phyloP scores from a whole-genome alignment of 1,140 invertebrate species.

The Drosophila yakuba region DNA sequence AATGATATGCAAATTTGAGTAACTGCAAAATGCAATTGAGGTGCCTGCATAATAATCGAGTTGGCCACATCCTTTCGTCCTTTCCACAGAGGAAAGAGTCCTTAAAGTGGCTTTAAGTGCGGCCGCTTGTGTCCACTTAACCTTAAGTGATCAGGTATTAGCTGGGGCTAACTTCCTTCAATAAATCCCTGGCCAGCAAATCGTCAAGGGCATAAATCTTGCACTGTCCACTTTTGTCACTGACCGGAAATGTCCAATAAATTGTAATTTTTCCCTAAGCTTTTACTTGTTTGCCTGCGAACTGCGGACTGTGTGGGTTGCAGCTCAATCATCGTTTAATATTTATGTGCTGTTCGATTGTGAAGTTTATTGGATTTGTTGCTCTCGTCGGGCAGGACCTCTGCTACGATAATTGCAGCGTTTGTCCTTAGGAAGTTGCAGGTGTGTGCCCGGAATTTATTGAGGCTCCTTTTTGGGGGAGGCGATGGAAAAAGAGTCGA shows the following conservation, averaged over 20 bases:
- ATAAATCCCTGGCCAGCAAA: constrained; percentile 61
- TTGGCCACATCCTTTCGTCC: constrained; percentile 22
- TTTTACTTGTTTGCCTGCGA: constrained; percentile 35
- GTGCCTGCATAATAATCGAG: constrained; percentile 76
- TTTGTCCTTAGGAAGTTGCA: constrained; percentile 50
- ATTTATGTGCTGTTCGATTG: constrained; percentile 80
- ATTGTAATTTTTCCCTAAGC: constrained; percentile 81
- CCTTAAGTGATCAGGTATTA: constrained; percentile 72
- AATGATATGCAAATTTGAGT: constrained; percentile 80
- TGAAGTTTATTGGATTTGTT: constrained; percentile 82
- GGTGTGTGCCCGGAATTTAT: constrained; percentile 74
- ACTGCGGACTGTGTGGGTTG: constrained; percentile 38
- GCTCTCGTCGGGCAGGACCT: constrained; percentile 42
- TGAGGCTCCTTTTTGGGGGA: constrained; percentile 28
- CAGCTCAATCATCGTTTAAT: constrained; percentile 82
- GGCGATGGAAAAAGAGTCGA: constrained; percentile 51
- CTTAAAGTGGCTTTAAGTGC: constrained; percentile 31
- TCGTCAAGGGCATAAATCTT: constrained; percentile 75
- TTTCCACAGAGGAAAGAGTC: not conserved
- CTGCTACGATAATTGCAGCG: constrained; percentile 70
- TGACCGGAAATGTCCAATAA: constrained; percentile 79
- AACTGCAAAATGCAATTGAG: constrained; percentile 80
- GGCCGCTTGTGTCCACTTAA: constrained; percentile 39
- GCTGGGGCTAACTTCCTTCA: constrained; percentile 10
- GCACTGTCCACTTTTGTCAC: constrained; percentile 73